Conservation (phyloP, 2,113 vertebrate genomes). For the Chlamydotis undulata region DNA sequence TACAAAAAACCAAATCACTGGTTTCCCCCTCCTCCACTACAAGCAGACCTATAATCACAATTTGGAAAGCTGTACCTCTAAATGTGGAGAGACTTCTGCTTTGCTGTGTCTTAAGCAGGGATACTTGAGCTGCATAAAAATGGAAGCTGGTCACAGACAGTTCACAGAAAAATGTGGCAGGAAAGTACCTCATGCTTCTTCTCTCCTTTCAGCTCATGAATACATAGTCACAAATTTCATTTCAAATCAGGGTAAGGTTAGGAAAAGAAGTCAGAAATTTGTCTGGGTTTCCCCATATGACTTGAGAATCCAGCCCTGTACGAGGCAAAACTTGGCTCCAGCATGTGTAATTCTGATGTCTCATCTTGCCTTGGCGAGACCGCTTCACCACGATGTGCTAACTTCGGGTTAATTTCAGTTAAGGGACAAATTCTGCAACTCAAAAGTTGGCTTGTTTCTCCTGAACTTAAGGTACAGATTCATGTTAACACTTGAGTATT, state of each 20-base stretch:
- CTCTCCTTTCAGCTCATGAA: neutral
- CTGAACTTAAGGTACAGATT: neutral
- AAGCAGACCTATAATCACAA: neutral
- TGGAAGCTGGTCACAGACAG: neutral
- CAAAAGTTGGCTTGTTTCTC: neutral
- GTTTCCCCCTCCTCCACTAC: neutral
- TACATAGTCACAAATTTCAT: neutral
- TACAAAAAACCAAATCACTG: neutral
- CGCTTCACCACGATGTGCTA: neutral
- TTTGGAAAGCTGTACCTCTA: neutral
- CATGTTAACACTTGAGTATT: neutral
- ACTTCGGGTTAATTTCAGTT: neutral
- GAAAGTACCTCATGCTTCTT: neutral
- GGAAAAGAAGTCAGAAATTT: neutral
- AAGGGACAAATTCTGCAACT: neutral
- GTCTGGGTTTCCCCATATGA: neutral
- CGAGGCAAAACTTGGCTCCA: neutral
- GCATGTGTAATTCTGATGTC: neutral
- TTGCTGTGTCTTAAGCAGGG: neutral
- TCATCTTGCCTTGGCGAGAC: neutral
- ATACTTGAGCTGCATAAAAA: neutral
- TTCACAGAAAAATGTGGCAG: neutral
- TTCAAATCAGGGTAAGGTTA: neutral
- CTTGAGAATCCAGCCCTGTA: neutral
- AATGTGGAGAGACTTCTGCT: neutral